Evolutionary conservation across 2,797 vertebrate genomes (phyloP), one percentile per base, ranked within the genome.

Genomic region (Lagorchestes hirsutus): DNA sequence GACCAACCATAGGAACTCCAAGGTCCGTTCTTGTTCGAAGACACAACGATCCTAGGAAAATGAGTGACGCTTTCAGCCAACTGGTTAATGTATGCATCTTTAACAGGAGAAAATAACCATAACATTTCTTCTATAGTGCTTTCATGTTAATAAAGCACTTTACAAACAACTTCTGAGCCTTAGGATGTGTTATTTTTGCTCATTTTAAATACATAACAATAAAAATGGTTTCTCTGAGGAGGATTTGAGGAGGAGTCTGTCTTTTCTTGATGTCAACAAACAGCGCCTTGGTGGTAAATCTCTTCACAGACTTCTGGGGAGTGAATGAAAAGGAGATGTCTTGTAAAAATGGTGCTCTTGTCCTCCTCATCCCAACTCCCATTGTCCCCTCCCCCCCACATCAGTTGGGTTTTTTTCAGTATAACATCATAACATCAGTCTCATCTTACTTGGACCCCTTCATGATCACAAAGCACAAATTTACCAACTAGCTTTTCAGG

Each of bases 271-370:
- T 5, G 50, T 52, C 50, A 52, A 52, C 50, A 52, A 52, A 52
- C 4, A 50, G 8, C 24, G 18, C 40, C 74, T 93, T 97, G 93
- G 10, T 93, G 82, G 95, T 95, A 55, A 95, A 40, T 52, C 90
- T 55, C 54, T 0, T 52, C 18, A 93, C 31, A 31, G 59, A 46
- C 18, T 96, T 40, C 58, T 96, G 5, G 50, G 46, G 29, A 92
- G 82, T 62, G 29, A 58, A 91, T 90, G 50, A 90, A 4, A 59
- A 94, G 67, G 6, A 29, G n/a, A 40, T 22, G 1, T 93, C 92
- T 93, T 93, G 40, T 22, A 91, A 95, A 95, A 96, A 93, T 92
- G n/a, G 0, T 87, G 29, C 94, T 95, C 94, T 29, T 2, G n/a
- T 46, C 22, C 94, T 91, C 90, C 50, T 91, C 54, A 56, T 34